Conservation (phyloP, 2,113 vertebrate genomes). For the Phyllopteryx taeniolatus region DNA sequence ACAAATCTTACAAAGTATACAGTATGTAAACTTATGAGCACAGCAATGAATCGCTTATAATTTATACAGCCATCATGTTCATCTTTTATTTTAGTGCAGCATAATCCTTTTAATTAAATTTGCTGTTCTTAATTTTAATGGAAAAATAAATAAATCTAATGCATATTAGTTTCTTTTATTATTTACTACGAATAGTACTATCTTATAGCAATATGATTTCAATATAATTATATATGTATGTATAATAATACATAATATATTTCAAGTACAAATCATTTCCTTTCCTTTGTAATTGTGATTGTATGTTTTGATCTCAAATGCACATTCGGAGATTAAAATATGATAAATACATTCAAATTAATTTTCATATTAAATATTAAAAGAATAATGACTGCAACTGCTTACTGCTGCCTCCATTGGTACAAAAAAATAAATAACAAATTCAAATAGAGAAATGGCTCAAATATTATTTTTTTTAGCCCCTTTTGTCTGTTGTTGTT, state of each 20-base stretch:
- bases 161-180: not conserved
- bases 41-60: not conserved
- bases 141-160: not conserved
- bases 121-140: not conserved
- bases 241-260: not conserved
- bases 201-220: not conserved
- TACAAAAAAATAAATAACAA: not conserved
- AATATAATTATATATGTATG: not conserved
- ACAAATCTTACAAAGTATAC: not conserved
- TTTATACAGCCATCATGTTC: too few relatives aligned
- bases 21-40: not conserved
- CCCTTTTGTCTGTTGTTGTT: constrained; percentile 21
- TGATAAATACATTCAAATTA: not conserved
- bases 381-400: not conserved
- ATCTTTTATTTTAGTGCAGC: not conserved
- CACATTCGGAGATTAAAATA: not conserved
- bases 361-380: not conserved
- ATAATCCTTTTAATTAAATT: not conserved
- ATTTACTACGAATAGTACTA: not conserved
- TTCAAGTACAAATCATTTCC: not conserved
- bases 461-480: not conserved
- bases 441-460: not conserved
- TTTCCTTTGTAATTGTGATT: not conserved
- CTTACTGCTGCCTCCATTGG: not conserved
- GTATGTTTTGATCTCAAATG: not conserved